Percentiles rank a stretch among this genome's conserved stretches.
Evolutionary conservation across 2,797 vertebrate species (phyloP).

Genomic region (Pseudochirops cupreus): DNA sequence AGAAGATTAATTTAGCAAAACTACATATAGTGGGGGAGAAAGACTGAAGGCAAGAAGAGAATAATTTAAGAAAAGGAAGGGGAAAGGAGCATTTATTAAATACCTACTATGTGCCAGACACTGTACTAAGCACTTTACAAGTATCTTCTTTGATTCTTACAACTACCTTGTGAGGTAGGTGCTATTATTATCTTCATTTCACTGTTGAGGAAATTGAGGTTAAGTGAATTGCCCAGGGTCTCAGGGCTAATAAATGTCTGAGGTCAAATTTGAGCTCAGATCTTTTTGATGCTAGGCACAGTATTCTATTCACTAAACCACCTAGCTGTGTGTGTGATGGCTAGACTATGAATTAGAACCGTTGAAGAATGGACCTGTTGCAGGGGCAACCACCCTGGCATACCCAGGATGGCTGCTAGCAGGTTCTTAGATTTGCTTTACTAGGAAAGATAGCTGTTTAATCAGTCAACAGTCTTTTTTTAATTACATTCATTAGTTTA

Average conservation of each 20-base stretch:
- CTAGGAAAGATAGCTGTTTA: too few species aligned
- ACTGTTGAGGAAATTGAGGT: background rate
- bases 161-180: background rate
- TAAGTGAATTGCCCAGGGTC: background rate
- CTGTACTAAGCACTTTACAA: background rate
- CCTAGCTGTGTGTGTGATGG: background rate
- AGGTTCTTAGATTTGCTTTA: too few species aligned
- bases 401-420: too few species aligned
- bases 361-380: background rate
- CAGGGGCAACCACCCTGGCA: too few species aligned
- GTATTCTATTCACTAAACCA: background rate
- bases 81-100: too few species aligned
- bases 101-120: too few species aligned
- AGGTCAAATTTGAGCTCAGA: background rate
- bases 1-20: background rate
- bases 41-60: background rate
- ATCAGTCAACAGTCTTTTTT: too few species aligned
- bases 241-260: background rate
- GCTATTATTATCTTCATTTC: background rate
- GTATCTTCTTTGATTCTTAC: background rate
- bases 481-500: too few species aligned
- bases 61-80: background rate
- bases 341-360: background rate
- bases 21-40: background rate
- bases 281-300: background rate